Conservation (phyloP, 35 echinoderm and acorn worm genomes). For the Apostichopus japonicus region DNA sequence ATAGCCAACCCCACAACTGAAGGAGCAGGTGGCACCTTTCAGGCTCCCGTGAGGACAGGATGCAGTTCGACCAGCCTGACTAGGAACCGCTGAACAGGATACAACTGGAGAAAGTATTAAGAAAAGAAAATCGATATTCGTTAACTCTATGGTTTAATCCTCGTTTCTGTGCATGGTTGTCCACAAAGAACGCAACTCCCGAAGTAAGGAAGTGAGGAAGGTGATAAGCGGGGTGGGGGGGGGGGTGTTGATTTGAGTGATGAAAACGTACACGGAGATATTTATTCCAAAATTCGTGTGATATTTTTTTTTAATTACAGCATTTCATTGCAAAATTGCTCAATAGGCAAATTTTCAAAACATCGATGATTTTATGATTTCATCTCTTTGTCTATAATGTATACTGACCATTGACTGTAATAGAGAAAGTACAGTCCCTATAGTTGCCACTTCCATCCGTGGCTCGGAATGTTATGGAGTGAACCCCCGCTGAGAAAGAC, state of each 20-base stretch:
- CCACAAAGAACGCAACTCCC: too few relatives aligned
- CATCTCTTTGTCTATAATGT: neutral
- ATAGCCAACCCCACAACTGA: neutral
- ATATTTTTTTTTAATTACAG: too few relatives aligned
- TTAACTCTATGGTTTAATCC: too few relatives aligned
- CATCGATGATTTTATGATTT: too few relatives aligned
- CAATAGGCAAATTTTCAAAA: too few relatives aligned
- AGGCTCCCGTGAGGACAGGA: neutral
- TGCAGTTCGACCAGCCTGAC: neutral
- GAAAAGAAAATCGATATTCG: neutral
- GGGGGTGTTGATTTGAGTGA: too few relatives aligned
- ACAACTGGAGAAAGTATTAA: slow-evolving; percentile 1
- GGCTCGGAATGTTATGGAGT: slow-evolving; percentile 43
- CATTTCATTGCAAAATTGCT: too few relatives aligned
- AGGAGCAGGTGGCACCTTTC: slow-evolving; percentile 3
- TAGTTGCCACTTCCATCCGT: slow-evolving; percentile 50
- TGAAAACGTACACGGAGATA: too few relatives aligned
- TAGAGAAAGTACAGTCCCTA: slow-evolving; percentile 55
- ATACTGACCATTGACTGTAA: slow-evolving; percentile 55
- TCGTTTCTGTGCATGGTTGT: too few relatives aligned
- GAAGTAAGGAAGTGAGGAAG: too few relatives aligned
- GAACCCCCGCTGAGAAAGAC: neutral
- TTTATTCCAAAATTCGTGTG: too few relatives aligned
- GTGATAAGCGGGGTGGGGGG: too few relatives aligned
- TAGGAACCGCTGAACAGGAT: neutral